Conservation (phyloP, 1,140 invertebrate genomes). For the Lasioglossum baleicum region DNA sequence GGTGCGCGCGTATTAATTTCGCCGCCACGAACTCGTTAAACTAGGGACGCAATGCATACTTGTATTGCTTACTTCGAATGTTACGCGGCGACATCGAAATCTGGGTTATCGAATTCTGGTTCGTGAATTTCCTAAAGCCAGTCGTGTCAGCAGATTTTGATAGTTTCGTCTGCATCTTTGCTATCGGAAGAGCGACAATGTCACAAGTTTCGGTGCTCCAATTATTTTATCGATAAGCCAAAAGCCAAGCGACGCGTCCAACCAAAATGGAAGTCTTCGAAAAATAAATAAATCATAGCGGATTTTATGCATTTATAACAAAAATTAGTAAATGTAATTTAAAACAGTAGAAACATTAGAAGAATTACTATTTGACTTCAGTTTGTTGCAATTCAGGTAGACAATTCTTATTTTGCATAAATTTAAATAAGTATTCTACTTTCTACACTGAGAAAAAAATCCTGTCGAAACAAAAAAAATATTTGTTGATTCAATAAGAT, state of each 20-base stretch:
- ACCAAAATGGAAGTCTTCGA: not conserved
- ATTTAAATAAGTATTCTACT: no score
- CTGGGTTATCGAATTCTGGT: constrained; percentile 38
- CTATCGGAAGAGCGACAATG: not conserved
- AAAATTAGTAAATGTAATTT: no score
- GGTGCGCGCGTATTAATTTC: constrained; percentile 31
- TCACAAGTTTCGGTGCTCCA: not conserved
- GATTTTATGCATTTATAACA: no score
- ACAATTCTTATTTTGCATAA: no score
- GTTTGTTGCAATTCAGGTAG: no score
- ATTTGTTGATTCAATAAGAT: no score
- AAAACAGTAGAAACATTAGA: no score
- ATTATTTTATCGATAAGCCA: constrained; percentile 1
- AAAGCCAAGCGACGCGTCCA: not conserved
- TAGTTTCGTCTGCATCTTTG: constrained; percentile 27
- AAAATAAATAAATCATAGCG: not conserved
- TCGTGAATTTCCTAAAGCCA: constrained; percentile 31
- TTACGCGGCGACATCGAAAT: constrained; percentile 30
- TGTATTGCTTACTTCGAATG: constrained; percentile 30
- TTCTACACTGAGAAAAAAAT: no score
- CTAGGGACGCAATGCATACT: constrained; percentile 14
- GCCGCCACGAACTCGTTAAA: constrained; percentile 23
- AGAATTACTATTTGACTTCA: no score
- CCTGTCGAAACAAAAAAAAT: no score
- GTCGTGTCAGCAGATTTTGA: constrained; percentile 32